These are phyloP conservation scores for Pyrrhia umbra DNA, from an alignment of 2,888 invertebrate genomes.

Conservation along the genomic window DNA sequence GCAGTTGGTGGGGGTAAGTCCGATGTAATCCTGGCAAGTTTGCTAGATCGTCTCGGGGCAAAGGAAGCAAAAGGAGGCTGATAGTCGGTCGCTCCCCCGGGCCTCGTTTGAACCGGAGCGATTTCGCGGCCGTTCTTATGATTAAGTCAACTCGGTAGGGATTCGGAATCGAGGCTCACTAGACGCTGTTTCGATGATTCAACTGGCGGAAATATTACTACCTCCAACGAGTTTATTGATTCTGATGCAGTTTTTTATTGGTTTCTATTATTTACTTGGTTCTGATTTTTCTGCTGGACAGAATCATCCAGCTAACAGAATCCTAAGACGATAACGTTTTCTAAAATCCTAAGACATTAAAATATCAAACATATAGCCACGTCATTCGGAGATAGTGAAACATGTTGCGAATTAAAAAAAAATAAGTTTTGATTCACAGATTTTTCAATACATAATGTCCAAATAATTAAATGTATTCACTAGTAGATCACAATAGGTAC, in stretches of 20 bases:
- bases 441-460: too few relatives aligned
- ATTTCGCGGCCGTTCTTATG: constrained; percentile 88
- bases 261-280: neutral
- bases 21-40: constrained; percentile 80
- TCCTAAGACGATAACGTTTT: too few relatives aligned
- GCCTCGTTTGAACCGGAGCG: constrained; percentile 86
- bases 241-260: constrained; percentile 31
- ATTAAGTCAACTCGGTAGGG: constrained; percentile 88
- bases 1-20: constrained; percentile 73
- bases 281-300: neutral
- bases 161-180: constrained; percentile 73
- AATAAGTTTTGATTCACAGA: too few relatives aligned
- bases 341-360: too few relatives aligned
- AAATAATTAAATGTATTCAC: too few relatives aligned
- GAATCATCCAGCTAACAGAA: too few relatives aligned
- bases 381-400: too few relatives aligned
- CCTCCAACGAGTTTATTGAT: constrained; percentile 53
- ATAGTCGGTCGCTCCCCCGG: constrained; percentile 78
- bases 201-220: constrained; percentile 52
- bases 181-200: constrained; percentile 59
- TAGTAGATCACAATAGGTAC: too few relatives aligned
- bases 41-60: constrained; percentile 62
- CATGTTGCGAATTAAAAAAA: too few relatives aligned
- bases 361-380: too few relatives aligned
- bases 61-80: constrained; percentile 75